Percentiles rank a stretch among this genome's conserved stretches.
phyloP scores from a whole-genome alignment of 2,113 vertebrate genomes.

The Diadophis punctatus region DNA sequence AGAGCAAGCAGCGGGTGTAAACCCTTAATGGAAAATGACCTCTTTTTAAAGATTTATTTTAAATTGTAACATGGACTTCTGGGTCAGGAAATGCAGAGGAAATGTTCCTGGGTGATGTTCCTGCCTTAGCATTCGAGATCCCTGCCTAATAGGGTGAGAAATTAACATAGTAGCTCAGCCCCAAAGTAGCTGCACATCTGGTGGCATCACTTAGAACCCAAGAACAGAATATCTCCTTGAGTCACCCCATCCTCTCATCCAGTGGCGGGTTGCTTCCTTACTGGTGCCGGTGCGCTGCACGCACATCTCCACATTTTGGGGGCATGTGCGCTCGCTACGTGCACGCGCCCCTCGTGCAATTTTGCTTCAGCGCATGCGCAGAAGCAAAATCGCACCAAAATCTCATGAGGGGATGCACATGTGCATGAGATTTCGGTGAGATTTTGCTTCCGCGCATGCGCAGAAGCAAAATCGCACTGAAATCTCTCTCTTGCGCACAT shows the following conservation, averaged over 20 bases:
- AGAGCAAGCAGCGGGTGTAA: slow-evolving; percentile 29
- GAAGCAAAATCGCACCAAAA: too few species aligned
- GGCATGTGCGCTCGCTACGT: too few species aligned
- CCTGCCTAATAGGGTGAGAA: neutral
- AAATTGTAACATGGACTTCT: neutral
- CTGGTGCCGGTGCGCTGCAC: too few species aligned
- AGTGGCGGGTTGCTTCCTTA: too few species aligned
- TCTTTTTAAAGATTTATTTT: neutral
- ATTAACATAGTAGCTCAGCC: slow-evolving; percentile 8
- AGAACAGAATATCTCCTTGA: slow-evolving; percentile 4
- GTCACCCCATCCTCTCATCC: neutral
- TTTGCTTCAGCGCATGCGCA: too few species aligned
- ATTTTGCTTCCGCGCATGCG: too few species aligned
- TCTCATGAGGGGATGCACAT: too few species aligned
- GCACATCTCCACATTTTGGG: too few species aligned
- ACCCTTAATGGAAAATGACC: slow-evolving; percentile 38
- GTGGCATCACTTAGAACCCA: slow-evolving; percentile 23
- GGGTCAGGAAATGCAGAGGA: slow-evolving; percentile 28
- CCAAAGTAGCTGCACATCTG: slow-evolving; percentile 26
- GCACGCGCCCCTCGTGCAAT: too few species aligned
- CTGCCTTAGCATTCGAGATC: slow-evolving; percentile 4
- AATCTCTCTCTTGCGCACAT: too few species aligned
- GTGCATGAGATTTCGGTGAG: too few species aligned
- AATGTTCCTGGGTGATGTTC: slow-evolving; percentile 8
- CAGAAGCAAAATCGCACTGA: too few species aligned